phyloP scores from a whole-genome alignment of 2,888 invertebrate species.

The Danaus chrysippus region DNA sequence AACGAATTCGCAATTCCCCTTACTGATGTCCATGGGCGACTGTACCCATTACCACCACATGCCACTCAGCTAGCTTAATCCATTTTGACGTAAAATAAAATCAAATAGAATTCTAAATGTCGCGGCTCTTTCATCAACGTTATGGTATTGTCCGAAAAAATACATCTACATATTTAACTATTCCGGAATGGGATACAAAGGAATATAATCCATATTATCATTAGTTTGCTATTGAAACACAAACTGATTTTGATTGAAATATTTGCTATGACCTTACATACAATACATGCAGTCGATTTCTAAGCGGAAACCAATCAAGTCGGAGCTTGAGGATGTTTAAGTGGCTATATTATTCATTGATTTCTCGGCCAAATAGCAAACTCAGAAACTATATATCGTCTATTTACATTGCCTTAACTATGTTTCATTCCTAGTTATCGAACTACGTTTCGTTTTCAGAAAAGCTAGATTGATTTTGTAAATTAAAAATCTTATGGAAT shows the following conservation, averaged over 20 bases:
- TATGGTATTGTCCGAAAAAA: too few relatives aligned
- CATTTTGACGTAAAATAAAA: too few relatives aligned
- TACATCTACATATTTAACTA: too few relatives aligned
- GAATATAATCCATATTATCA: not conserved
- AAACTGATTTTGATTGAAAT: not conserved
- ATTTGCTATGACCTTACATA: conserved; percentile 1
- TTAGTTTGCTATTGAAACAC: not conserved
- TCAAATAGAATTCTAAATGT: too few relatives aligned
- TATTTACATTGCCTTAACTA: conserved; percentile 4
- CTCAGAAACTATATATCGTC: conserved; percentile 20
- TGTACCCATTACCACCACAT: too few relatives aligned
- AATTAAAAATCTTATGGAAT: too few relatives aligned
- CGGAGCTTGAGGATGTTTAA: conserved; percentile 37
- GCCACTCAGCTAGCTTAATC: too few relatives aligned
- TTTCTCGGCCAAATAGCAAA: conserved; percentile 47
- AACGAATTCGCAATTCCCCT: too few relatives aligned
- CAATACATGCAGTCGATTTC: conserved; percentile 32
- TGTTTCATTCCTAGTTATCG: conserved; percentile 17
- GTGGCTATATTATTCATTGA: conserved; percentile 54
- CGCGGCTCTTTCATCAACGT: too few relatives aligned
- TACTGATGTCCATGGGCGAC: too few relatives aligned
- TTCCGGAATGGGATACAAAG: too few relatives aligned
- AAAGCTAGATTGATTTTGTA: not conserved
- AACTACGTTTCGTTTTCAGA: conserved; percentile 1
- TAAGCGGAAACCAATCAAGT: conserved; percentile 38